phyloP scores from a whole-genome alignment of 2,113 vertebrate genomes.

The Falcunculus frontatus region DNA sequence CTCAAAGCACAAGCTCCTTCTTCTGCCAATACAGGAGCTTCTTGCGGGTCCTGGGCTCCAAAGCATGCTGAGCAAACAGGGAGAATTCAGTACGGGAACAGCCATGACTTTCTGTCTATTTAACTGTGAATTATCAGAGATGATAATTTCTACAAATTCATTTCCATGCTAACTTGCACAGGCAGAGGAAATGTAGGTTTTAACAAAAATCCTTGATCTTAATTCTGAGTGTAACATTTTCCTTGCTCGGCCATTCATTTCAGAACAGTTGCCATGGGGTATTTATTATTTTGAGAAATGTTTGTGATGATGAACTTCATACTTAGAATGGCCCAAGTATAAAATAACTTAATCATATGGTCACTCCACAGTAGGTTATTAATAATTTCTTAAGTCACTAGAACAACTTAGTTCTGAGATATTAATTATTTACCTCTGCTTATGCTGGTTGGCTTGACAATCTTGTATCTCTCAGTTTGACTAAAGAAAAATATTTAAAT shows the following conservation, averaged over 20 bases:
- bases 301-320: not conserved
- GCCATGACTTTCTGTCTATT: not conserved
- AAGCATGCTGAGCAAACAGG: not conserved
- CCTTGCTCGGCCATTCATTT: not conserved
- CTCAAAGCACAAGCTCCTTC: not conserved
- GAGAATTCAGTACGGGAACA: not conserved
- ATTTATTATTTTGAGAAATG: not conserved
- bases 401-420: not conserved
- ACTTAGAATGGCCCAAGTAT: not conserved
- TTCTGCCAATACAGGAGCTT: not conserved
- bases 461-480: not conserved
- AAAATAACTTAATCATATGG: not conserved
- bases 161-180: not conserved
- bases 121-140: not conserved
- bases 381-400: not conserved
- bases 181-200: not conserved
- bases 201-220: not conserved
- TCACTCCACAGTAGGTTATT: not conserved
- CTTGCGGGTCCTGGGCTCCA: accelerated
- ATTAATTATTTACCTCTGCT: slow-evolving; percentile 3
- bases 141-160: not conserved
- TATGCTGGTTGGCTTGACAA: not conserved
- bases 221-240: not conserved
- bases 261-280: not conserved
- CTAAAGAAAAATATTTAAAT: slow-evolving; percentile 34